Conservation (phyloP, 2,888 invertebrate genomes). For the Toxonevra muliebris region DNA sequence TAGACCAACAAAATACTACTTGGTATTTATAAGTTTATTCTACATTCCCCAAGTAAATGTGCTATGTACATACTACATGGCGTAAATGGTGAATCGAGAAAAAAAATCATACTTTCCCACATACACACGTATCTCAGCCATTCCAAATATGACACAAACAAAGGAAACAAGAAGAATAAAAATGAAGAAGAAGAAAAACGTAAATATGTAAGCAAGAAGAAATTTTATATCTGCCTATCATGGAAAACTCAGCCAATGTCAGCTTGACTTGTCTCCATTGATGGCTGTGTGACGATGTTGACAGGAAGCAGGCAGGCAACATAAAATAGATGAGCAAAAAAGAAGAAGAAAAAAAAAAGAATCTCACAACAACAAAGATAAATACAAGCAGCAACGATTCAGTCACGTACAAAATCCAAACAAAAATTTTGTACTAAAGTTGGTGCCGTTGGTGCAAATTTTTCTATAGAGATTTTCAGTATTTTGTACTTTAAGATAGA, state of each 20-base stretch:
- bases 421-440: slow-evolving; percentile 39
- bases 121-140: neutral
- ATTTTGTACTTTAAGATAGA: too few species aligned
- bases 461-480: slow-evolving; percentile 9
- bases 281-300: slow-evolving; percentile 37
- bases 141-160: slow-evolving; percentile 8
- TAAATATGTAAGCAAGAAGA: slow-evolving; percentile 2
- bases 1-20: neutral
- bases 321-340: slow-evolving; percentile 4
- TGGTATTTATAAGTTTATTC: slow-evolving; percentile 22
- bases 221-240: slow-evolving; percentile 37
- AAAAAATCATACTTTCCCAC: too few species aligned
- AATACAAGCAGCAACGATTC: slow-evolving; percentile 51
- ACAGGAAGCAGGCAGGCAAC: slow-evolving; percentile 34
- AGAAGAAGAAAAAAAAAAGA: slow-evolving; percentile 24
- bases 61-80: neutral
- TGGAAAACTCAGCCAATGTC: slow-evolving; percentile 39
- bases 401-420: slow-evolving; percentile 52
- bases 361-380: slow-evolving; percentile 34
- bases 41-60: neutral
- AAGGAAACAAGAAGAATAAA: neutral
- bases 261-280: slow-evolving; percentile 35
- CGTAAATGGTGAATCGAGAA: too few species aligned
- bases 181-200: neutral
- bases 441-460: slow-evolving; percentile 14